These are phyloP conservation scores for Saguinus oedipus DNA, from an alignment of 2,797 vertebrate species.

Conservation along the genomic window DNA sequence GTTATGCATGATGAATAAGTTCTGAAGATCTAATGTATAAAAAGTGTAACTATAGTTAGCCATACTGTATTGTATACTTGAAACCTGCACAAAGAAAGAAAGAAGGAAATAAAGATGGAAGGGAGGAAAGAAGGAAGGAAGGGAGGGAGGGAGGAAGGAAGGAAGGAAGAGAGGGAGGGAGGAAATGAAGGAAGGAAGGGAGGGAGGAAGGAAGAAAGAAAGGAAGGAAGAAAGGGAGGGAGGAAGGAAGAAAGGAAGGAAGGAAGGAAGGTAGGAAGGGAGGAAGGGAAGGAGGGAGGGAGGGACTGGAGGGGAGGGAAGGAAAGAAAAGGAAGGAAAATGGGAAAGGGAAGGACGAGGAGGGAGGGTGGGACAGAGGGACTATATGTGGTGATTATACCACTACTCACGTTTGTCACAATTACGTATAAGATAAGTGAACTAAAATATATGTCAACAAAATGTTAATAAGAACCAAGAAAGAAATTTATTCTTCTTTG, in stretches of 20 bases:
- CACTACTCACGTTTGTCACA: neutral
- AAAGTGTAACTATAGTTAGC: neutral
- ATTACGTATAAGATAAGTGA: neutral
- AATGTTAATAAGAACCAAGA: neutral
- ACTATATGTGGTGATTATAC: neutral
- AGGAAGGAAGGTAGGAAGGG: accelerated
- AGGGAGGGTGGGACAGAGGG: neutral
- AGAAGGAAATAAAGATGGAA: neutral
- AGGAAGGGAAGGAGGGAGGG: accelerated
- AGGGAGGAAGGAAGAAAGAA: no score
- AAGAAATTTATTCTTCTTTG: neutral
- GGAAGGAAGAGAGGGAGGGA: accelerated
- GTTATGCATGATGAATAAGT: neutral
- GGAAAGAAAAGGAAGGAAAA: no score
- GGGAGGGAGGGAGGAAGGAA: accelerated
- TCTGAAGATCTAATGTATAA: neutral
- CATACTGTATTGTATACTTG: neutral
- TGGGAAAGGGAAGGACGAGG: neutral
- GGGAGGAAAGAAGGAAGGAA: accelerated
- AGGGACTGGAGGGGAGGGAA: accelerated
- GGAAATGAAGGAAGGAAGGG: no score
- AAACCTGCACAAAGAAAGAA: neutral
- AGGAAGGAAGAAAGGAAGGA: no score
- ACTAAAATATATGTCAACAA: neutral
- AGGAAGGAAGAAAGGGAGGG: accelerated